These are phyloP conservation scores for Prunella himalayana DNA, from an alignment of 2,113 vertebrate genomes.

Conservation along the genomic window DNA sequence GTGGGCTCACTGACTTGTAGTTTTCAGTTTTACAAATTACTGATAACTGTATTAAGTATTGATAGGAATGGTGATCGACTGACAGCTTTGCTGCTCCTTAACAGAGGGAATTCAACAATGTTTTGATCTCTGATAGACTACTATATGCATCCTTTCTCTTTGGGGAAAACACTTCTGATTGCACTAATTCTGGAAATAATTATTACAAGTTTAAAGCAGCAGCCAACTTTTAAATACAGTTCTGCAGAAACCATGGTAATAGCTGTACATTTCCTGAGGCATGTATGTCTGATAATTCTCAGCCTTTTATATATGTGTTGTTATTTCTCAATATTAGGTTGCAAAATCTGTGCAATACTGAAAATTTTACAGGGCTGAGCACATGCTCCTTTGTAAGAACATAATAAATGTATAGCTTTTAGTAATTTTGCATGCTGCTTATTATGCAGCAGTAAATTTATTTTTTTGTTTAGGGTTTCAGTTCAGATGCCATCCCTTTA, in stretches of 20 bases:
- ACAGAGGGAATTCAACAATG: neutral
- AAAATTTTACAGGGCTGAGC: neutral
- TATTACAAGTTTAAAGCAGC: neutral
- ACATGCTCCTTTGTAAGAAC: neutral
- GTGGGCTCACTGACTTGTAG: neutral
- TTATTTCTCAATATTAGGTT: neutral
- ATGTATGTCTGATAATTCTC: neutral
- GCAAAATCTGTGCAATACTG: neutral
- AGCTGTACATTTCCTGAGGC: neutral
- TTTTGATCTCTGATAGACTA: neutral
- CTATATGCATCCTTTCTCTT: neutral
- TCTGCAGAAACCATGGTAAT: neutral
- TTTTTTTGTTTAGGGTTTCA: conserved; percentile 81
- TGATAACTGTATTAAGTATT: neutral
- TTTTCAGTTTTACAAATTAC: neutral
- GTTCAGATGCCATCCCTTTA: conserved; percentile 92
- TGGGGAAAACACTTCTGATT: neutral
- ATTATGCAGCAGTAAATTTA: conserved; percentile 30
- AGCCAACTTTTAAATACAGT: neutral
- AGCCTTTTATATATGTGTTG: neutral
- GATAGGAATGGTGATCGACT: neutral
- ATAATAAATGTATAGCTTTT: neutral
- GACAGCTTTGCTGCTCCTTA: neutral
- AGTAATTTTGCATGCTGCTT: neutral
- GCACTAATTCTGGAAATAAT: neutral